A percentile compares a stretch with the other conserved stretches of the same genome.
These are phyloP conservation scores for Montipora capitata DNA, from an alignment of 92 coral and sea anemone species.

Conservation along the genomic window DNA sequence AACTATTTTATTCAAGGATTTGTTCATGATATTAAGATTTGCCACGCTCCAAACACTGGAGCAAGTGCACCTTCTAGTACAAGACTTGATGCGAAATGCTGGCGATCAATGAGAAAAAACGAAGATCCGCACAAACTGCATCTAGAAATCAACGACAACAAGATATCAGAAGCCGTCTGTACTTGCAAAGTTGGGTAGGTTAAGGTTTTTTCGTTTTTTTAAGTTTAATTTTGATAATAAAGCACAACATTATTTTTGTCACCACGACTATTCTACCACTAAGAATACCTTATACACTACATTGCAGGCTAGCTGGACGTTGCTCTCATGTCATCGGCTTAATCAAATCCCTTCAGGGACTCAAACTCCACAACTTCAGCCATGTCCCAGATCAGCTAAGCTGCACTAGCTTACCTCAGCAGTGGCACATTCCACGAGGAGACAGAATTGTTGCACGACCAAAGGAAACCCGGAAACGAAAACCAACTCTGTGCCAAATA, in stretches of 20 bases:
- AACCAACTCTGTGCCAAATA: constrained; percentile 13
- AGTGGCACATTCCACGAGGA: constrained; percentile 74
- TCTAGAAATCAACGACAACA: constrained; percentile 17
- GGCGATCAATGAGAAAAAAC: constrained; percentile 54
- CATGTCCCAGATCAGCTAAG: constrained; percentile 56
- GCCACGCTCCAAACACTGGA: constrained; percentile 24
- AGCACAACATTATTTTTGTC: constrained; percentile 1
- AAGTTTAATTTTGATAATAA: constrained; percentile 4
- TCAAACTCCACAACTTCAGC: constrained; percentile 52
- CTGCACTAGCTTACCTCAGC: constrained; percentile 67
- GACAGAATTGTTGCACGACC: constrained; percentile 26
- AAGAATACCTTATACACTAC: constrained; percentile 8
- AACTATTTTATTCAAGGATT: constrained; percentile 44
- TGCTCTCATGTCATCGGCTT: constrained; percentile 63
- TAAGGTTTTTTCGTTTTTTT: too few relatives aligned
- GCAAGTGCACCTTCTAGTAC: constrained; percentile 17
- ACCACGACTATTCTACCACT: constrained; percentile 24
- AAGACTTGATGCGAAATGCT: constrained; percentile 43
- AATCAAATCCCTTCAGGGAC: constrained; percentile 51
- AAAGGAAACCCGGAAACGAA: constrained; percentile 12
- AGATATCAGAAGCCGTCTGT: not conserved
- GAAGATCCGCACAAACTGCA: constrained; percentile 44
- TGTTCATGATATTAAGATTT: constrained; percentile 56
- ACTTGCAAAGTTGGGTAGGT: too few relatives aligned
- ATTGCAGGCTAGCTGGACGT: constrained; percentile 42